Evolutionary conservation across 2,113 vertebrate genomes (phyloP).

Genomic region (Lepisosteus oculatus): DNA sequence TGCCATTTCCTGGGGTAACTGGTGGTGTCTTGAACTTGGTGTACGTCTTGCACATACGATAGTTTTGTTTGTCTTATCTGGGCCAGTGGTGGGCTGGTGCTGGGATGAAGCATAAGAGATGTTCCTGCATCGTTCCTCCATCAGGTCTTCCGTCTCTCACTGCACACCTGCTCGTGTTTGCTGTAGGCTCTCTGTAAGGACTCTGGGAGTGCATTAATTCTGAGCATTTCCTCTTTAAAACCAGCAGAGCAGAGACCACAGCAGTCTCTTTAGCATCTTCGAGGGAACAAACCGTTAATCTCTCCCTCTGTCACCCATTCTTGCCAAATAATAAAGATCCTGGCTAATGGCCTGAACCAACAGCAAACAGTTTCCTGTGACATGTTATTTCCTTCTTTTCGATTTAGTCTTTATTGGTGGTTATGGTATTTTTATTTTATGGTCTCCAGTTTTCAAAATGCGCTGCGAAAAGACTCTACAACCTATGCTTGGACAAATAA

Average conservation of each 20-base stretch:
- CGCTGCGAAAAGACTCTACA: no score
- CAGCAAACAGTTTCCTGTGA: background rate
- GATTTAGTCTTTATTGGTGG: background rate
- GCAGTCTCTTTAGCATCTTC: background rate
- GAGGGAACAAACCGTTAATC: background rate
- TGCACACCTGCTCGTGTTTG: background rate
- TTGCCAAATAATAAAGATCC: constrained; percentile 6
- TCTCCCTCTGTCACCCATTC: background rate
- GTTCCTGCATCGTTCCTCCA: background rate
- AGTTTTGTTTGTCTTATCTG: no score
- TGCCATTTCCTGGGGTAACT: no score
- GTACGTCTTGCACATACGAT: no score
- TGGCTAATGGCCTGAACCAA: constrained; percentile 2
- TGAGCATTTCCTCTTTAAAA: background rate
- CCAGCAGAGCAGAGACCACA: background rate
- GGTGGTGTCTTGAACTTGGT: no score
- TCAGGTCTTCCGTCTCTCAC: background rate
- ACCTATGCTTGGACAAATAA: no score
- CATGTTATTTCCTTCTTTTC: constrained; percentile 1
- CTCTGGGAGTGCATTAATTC: background rate
- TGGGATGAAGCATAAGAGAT: no score
- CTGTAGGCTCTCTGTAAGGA: background rate
- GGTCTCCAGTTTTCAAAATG: background rate
- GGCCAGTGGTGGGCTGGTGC: no score
- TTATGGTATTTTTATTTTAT: background rate